A percentile compares a stretch with the other conserved stretches of the same genome.
phyloP scores from a whole-genome alignment of 2,113 vertebrate genomes.

The Rhinogobius similis region DNA sequence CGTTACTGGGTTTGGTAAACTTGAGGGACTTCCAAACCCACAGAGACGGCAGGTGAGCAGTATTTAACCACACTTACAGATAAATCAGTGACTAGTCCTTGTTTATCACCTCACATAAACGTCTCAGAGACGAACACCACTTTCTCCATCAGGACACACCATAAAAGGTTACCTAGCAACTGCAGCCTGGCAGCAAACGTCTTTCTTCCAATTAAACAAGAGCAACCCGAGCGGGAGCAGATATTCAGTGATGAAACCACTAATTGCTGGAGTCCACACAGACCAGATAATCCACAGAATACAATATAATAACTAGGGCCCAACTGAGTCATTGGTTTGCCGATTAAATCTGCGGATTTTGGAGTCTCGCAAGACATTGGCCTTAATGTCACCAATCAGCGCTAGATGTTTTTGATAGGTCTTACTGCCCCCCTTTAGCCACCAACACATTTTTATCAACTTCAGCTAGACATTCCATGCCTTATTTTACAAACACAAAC shows the following conservation, averaged over 20 bases:
- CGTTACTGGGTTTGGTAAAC: not conserved
- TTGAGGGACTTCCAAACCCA: not conserved
- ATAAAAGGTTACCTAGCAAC: constrained; percentile 75
- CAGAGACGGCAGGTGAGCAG: not conserved
- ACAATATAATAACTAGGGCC: not conserved
- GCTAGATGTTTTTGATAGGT: no score
- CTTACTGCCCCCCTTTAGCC: no score
- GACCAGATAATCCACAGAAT: constrained; percentile 25
- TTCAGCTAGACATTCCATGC: no score
- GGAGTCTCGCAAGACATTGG: no score
- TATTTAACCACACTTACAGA: not conserved
- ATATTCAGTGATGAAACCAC: constrained; percentile 39
- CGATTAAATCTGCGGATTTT: no score
- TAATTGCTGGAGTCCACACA: constrained; percentile 44
- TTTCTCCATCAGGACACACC: constrained; percentile 31
- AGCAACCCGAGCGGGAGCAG: constrained; percentile 32
- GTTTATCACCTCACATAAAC: constrained; percentile 46
- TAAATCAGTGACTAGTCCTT: constrained; percentile 18
- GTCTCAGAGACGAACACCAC: constrained; percentile 28
- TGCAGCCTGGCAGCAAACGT: constrained; percentile 49
- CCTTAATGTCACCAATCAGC: no score
- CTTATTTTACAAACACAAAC: no score
- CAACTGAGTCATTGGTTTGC: no score
- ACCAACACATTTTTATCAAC: no score
- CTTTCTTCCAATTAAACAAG: constrained; percentile 53